Percentiles rank a stretch among this genome's conserved stretches.
phyloP scores from a whole-genome alignment of 2,888 invertebrate species.

The Alcis repandata region DNA sequence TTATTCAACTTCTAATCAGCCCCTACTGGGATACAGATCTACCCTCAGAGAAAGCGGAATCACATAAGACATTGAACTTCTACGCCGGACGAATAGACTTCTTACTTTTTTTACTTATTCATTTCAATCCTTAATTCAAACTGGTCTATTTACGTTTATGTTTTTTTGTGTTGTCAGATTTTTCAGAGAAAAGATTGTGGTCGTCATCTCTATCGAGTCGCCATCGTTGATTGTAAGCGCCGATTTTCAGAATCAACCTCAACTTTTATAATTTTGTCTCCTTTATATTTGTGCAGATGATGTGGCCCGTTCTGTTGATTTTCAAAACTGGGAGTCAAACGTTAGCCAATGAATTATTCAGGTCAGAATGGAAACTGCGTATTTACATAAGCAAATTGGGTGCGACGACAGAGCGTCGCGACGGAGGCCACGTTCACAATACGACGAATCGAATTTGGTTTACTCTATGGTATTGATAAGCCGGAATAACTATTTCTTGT shows the following conservation, averaged over 20 bases:
- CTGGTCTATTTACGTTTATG: background rate
- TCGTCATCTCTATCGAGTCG: background rate
- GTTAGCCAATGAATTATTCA: constrained; percentile 83
- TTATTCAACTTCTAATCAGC: no score
- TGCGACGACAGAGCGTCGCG: constrained; percentile 67
- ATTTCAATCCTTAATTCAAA: no score
- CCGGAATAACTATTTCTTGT: constrained; percentile 28
- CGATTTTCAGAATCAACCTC: constrained; percentile 2
- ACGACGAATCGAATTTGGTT: constrained; percentile 46
- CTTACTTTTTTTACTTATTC: no score
- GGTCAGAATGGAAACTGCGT: constrained; percentile 81
- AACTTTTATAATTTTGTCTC: constrained; percentile 69
- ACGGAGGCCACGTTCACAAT: constrained; percentile 53
- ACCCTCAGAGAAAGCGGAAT: no score
- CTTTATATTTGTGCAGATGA: constrained; percentile 69
- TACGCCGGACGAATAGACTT: no score
- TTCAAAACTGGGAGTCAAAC: constrained; percentile 81
- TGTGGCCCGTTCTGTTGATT: constrained; percentile 71
- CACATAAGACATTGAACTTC: no score
- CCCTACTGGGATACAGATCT: no score
- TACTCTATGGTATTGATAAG: constrained; percentile 40
- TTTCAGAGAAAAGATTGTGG: no score
- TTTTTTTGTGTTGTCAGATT: no score
- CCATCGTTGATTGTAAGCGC: background rate
- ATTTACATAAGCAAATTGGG: constrained; percentile 86